Conservation (phyloP, 2,888 invertebrate species). For the Drosophila mulleri region DNA sequence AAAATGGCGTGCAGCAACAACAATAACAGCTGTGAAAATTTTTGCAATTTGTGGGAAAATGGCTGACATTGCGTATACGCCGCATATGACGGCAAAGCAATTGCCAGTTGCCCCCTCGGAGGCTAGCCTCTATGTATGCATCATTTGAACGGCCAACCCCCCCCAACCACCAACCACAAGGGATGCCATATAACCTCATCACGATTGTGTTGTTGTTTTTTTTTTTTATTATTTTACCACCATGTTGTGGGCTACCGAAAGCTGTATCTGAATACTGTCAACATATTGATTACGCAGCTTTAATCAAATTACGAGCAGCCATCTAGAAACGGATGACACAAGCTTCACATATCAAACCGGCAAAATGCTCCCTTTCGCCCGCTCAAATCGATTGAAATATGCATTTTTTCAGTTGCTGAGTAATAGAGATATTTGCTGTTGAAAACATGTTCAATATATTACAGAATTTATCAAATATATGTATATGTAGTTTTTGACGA, state of each 20-base stretch:
- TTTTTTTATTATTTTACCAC: slow-evolving; percentile 5
- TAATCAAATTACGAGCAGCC: slow-evolving; percentile 49
- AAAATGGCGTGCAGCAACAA: slow-evolving; percentile 11
- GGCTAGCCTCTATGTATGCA: slow-evolving; percentile 58
- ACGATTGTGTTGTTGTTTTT: not conserved
- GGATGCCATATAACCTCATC: slow-evolving; percentile 61
- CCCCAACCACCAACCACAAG: slow-evolving; percentile 21
- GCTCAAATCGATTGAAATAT: not conserved
- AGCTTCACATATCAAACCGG: not conserved
- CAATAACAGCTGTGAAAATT: slow-evolving; percentile 33
- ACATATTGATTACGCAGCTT: slow-evolving; percentile 59
- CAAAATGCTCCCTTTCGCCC: not conserved
- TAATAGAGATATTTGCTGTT: not conserved
- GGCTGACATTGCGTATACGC: slow-evolving; percentile 57
- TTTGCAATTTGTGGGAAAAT: slow-evolving; percentile 53
- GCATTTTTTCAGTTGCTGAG: not conserved
- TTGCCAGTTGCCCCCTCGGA: slow-evolving; percentile 13
- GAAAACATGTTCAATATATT: not conserved
- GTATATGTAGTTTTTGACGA: too few species aligned
- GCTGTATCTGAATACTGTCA: slow-evolving; percentile 48
- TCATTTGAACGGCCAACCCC: slow-evolving; percentile 55
- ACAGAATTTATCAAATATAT: too few species aligned
- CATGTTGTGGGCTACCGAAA: slow-evolving; percentile 1
- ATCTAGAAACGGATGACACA: slow-evolving; percentile 6
- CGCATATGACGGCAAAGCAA: slow-evolving; percentile 35